Conservation (phyloP, 2,797 vertebrate species). For the Champsocephalus gunnari region DNA sequence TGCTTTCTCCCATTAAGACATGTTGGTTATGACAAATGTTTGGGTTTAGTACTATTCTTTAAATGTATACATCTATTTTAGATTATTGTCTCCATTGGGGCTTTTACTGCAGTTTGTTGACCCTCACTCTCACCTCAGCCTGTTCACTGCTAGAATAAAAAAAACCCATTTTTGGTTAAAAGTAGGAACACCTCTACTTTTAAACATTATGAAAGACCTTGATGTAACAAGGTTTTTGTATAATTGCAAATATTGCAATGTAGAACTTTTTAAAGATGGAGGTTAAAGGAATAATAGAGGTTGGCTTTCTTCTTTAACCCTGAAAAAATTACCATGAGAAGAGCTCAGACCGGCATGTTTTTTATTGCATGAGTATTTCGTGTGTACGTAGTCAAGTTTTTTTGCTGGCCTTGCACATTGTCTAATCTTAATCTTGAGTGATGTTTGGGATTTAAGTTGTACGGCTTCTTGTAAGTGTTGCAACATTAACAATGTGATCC, state of each 20-base stretch:
- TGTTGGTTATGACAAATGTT: background rate
- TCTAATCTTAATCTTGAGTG: constrained; percentile 40
- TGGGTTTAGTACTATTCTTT: background rate
- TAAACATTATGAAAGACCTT: background rate
- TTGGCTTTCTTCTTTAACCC: constrained; percentile 17
- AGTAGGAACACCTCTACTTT: background rate
- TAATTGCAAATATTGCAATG: background rate
- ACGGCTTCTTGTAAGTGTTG: constrained; percentile 19
- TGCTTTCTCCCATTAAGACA: background rate
- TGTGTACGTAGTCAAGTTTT: constrained; percentile 17
- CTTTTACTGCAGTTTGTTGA: background rate
- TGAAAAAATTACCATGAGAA: constrained; percentile 23
- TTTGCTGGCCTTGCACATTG: constrained; percentile 26
- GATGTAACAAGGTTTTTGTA: background rate
- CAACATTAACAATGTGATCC: constrained; percentile 16
- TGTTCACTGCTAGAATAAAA: background rate
- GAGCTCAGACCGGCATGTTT: background rate
- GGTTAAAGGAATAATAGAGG: background rate
- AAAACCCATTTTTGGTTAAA: background rate
- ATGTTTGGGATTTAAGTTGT: constrained; percentile 34
- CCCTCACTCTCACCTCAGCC: too few species aligned
- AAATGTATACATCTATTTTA: background rate
- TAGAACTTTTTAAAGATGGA: background rate
- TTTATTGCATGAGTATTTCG: constrained; percentile 22
- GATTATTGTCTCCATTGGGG: background rate